Evolutionary conservation across 2,113 vertebrate genomes (phyloP), one percentile per base, ranked within the genome.

Genomic region (Ctenodactylus gundi): DNA sequence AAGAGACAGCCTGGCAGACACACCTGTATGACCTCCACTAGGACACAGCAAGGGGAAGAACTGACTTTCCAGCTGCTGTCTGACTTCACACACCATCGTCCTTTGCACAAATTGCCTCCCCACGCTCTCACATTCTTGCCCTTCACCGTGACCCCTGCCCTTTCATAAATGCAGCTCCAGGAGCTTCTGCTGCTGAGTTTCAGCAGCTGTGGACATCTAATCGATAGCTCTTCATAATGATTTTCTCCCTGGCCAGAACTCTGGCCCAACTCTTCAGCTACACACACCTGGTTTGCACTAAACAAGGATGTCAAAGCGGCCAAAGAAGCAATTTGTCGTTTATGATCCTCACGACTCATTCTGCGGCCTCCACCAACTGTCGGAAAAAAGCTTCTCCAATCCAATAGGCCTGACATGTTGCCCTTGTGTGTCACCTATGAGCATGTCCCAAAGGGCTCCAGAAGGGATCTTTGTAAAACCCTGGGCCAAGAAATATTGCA

Each of bases 171-270:
- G 57, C 72, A 76, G 93, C 68, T 82, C 76, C 39, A 77, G 89
- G 39, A 94, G 53, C 86, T 21, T 62, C 94, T 0, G 4, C 15
- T 7, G 39, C 82, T n/a, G 80, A 55, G 55, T 29, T 29, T 29
- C 87, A 51, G 76, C 34, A 65, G 94, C 84, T 13, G n/a, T 36
- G 62, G 93, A 96, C 95, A 93, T 58, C 94, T 96, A 88, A 95
- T 97, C 68, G 1, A 97, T 95, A 94, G 90, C 57, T 93, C 64
- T 85, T 94, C 90, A 44, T 80, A 91, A 90, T 0, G 39, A 95
- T 88, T 85, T 90, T 87, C 85, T 96, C 68, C 77, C 80, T 62
- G 23, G 62, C 68, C 29, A 90, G 53, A 77, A 65, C 64, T 82
- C 85, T 29, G 78, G 64, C 27, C 72, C 82, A 31, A 13, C 78